Base-by-base conservation (phyloP, 2,113 vertebrate species). In the Proterorhinus semilunaris region DNA sequence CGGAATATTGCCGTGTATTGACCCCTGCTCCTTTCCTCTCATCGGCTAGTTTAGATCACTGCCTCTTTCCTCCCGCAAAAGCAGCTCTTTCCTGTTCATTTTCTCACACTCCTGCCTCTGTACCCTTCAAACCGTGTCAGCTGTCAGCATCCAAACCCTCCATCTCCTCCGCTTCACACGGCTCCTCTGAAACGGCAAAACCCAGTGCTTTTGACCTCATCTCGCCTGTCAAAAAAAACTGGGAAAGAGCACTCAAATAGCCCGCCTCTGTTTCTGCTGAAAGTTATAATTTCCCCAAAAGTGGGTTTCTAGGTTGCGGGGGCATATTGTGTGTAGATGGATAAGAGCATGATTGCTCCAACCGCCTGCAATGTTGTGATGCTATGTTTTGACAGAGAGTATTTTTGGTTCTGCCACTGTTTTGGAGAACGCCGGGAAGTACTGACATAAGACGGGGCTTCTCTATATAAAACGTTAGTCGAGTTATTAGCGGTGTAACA, bases 81-180 rank as follows among this genome's bases (percentile, higher is more conserved):
- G 53, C 74, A 61, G 61, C 46, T 55, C 17, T 81, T 70, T 62
- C 66, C 47, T 74, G 75, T 74, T 76, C 48, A 65, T 80, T 82
- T 85, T 76, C 58, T 51, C 53, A 27, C 75, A 75, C 75, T 47
- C 71, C 83, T 27, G n/a, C 76, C 68, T 85, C 54, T 84, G 85
- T 86, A 77, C 48, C 71, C 47, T 58, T 47, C 54, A 64, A 71
- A 55, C 75, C 44, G 57, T 76, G 83, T 88, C 75, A 69, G 75
- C 85, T 88, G 89, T 89, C 89, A 86, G 66, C 80, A 80, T 13
- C 47, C 69, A 84, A 82, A 85, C 78, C 81, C 63, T 85, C 83
- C 78, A 87, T 89, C 86, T 80, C 64, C 74, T 69, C 76, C 79
- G 82, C 79, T 81, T 81, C 49, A 2, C 64, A 72, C 83, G 72